Evolutionary conservation across 92 coral and sea anemone species (phyloP).

Genomic region (Porites rus): DNA sequence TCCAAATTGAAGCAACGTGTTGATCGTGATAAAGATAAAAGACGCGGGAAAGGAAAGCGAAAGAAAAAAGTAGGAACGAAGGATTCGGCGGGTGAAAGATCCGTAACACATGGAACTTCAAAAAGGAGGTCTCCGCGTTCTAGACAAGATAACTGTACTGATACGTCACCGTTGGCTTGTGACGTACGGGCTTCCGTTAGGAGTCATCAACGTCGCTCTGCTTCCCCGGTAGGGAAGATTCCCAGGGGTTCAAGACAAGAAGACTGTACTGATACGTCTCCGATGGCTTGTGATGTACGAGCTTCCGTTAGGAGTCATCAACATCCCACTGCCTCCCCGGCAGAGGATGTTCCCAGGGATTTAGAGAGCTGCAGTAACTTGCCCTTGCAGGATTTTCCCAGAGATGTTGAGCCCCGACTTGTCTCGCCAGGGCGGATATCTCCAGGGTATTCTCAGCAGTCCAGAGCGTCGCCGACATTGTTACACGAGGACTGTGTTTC

Average conservation of each 20-base stretch:
- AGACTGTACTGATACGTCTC: not conserved
- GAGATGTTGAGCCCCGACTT: not conserved
- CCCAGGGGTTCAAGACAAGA: not conserved
- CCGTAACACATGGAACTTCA: not conserved
- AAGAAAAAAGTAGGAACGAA: not conserved
- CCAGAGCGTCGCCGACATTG: conserved; percentile 2
- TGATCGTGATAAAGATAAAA: conserved; percentile 26
- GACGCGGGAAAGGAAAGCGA: conserved; percentile 12
- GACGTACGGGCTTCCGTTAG: not conserved
- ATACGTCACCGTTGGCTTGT: not conserved
- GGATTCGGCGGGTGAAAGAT: not conserved
- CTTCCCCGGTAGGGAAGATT: not conserved
- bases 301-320: not conserved
- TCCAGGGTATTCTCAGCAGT: not conserved
- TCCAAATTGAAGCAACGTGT: conserved; percentile 56
- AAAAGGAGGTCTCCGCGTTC: not conserved
- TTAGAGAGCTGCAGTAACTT: not conserved
- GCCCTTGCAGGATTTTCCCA: not conserved
- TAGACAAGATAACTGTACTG: not conserved
- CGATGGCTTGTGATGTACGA: not conserved
- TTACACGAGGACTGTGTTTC: not conserved
- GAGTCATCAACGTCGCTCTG: not conserved
- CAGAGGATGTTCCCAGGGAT: not conserved
- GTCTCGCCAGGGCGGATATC: not conserved
- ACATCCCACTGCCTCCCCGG: not conserved